Conservation (phyloP, 2,797 vertebrate genomes). For the Rhadinocentrus ornatus region DNA sequence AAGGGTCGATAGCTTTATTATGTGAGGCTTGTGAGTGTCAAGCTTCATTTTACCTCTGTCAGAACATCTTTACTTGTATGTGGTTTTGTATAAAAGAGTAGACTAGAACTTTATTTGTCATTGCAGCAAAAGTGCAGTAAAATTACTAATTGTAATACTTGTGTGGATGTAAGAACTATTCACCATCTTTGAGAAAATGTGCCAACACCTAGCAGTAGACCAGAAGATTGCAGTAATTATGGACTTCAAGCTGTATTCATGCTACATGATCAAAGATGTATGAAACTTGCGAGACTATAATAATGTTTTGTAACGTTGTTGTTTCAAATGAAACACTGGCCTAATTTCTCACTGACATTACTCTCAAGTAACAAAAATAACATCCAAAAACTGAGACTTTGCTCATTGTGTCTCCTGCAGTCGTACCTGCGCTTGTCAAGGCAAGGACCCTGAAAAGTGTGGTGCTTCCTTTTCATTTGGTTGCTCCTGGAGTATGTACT, state of each 20-base stretch:
- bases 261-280: background rate
- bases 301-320: conserved; percentile 1
- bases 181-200: background rate
- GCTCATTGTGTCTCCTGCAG: conserved; percentile 78
- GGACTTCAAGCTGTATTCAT: background rate
- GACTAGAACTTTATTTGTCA: too few relatives aligned
- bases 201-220: background rate
- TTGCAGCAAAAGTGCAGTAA: too few relatives aligned
- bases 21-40: too few relatives aligned
- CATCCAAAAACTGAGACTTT: conserved; percentile 14
- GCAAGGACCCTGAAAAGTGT: conserved; percentile 91
- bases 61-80: too few relatives aligned
- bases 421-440: conserved; percentile 97
- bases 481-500: conserved; percentile 99
- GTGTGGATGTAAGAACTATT: background rate
- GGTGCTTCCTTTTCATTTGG: conserved; percentile 98
- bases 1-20: too few relatives aligned
- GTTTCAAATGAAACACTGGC: background rate
- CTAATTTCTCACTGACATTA: background rate
- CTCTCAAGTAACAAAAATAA: background rate
- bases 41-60: too few relatives aligned
- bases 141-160: too few relatives aligned
- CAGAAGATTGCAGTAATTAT: background rate
- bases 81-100: too few relatives aligned
- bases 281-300: background rate